phyloP scores from a whole-genome alignment of 2,797 vertebrate genomes.

The Manis crassicaudata region DNA sequence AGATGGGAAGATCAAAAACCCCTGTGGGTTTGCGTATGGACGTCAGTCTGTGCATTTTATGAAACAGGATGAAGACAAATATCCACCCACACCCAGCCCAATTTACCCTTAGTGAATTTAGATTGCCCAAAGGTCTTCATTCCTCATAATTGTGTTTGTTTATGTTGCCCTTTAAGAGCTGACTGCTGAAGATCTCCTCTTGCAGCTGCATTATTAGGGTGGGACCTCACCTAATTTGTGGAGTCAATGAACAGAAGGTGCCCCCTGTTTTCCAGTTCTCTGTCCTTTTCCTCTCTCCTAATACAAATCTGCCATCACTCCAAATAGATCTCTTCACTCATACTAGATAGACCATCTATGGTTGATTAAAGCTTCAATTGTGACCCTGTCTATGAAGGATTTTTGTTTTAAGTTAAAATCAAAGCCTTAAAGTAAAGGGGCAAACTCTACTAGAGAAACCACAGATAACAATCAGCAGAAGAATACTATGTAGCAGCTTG shows the following conservation, averaged over 20 bases:
- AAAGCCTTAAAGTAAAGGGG: conserved; percentile 34
- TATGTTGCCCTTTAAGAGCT: conserved; percentile 60
- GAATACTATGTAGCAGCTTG: conserved; percentile 15
- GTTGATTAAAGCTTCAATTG: not conserved
- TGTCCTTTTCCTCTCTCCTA: not conserved
- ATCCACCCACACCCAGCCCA: conserved; percentile 45
- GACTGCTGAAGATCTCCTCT: conserved; percentile 51
- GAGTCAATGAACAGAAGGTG: conserved; percentile 9
- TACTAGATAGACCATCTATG: not conserved
- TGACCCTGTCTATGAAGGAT: not conserved
- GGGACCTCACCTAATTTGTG: conserved; percentile 50
- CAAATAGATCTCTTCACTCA: conserved; percentile 25
- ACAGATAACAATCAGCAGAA: not conserved
- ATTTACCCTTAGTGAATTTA: conserved; percentile 63
- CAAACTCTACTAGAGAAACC: conserved; percentile 37
- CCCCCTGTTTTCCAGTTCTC: not conserved
- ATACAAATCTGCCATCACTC: not conserved
- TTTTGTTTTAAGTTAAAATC: conserved; percentile 41
- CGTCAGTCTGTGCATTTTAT: conserved; percentile 68
- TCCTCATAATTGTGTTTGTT: conserved; percentile 60
- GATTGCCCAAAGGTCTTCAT: conserved; percentile 16
- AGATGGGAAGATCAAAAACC: conserved; percentile 50
- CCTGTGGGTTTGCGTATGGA: conserved; percentile 62
- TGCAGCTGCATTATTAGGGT: conserved; percentile 51
- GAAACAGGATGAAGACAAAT: conserved; percentile 65